Base-by-base conservation (phyloP, 2,113 vertebrate genomes). In the Platysternon megacephalum region DNA sequence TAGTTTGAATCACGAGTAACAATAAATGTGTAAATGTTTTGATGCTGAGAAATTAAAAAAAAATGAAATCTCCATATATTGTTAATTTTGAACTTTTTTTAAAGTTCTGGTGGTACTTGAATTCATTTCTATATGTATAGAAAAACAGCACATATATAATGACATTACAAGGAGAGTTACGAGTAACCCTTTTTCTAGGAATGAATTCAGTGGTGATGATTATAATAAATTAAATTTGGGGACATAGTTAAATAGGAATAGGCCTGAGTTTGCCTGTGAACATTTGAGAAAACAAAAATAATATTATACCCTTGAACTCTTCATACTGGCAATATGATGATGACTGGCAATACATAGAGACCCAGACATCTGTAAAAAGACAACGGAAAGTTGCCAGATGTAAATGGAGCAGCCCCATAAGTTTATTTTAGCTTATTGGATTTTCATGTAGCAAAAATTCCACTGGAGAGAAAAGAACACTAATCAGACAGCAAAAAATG, bases 101-200 rank as follows among this genome's bases (percentile, higher is more conserved):
- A 44, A 74, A 74, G 68, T 74, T 94, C 82, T 61, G 68, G 39
- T n/a, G 24, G 12, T 85, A 28, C 87, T 68, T 56, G 55, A 56
- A 56, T 56, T 81, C 16, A 21, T 90, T 0, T 0, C 19, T 86
- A 91, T 46, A 11, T 79, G 51, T 87, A 95, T 90, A 84, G 1
- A 80, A 48, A 91, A 96, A 87, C 2, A 44, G 19, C 56, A 46
- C 79, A 28, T 0, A 0, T 22, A 81, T 56, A 0, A 0, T 88
- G 65, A 78, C 0, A 4, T 4, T 28, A 1, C 58, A 29, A 1
- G 29, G 61, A n/a, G 1, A 76, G 17, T 90, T 94, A 44, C 24
- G 8, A 93, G 72, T 61, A 88, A 42, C 5, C 11, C 49, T 58
- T 24, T 82, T 74, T 32, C 86, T 96, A 53, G 51, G 87, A 92